phyloP scores from a whole-genome alignment of 64 coral and sea anemone genomes.

The Stichodactyla helianthus region DNA sequence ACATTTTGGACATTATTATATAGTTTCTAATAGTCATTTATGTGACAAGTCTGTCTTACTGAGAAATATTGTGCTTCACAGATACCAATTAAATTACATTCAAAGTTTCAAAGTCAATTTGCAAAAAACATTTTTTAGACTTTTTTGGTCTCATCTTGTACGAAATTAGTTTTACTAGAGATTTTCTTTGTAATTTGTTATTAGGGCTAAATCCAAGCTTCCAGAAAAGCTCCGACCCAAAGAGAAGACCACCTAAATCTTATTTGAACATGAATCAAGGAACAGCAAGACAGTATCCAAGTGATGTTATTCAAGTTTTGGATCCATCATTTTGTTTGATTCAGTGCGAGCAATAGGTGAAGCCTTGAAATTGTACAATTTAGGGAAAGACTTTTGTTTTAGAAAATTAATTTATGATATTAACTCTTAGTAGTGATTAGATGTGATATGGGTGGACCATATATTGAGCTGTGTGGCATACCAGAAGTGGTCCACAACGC shows the following conservation, averaged over 20 bases:
- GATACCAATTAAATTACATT: too few relatives aligned
- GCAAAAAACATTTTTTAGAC: too few relatives aligned
- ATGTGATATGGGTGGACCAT: not conserved
- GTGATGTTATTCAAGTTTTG: conserved; percentile 9
- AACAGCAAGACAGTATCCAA: not conserved
- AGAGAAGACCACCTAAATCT: conserved; percentile 24
- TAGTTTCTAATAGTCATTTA: too few relatives aligned
- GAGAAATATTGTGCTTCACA: too few relatives aligned
- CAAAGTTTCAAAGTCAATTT: too few relatives aligned
- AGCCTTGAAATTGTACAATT: not conserved
- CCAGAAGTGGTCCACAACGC: not conserved
- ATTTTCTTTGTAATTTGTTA: not conserved
- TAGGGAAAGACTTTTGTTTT: conserved; percentile 12
- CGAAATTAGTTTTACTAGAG: not conserved
- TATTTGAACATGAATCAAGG: not conserved
- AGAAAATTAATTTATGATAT: not conserved
- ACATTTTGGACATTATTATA: too few relatives aligned
- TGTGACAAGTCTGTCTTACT: too few relatives aligned
- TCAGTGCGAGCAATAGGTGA: not conserved
- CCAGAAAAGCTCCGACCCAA: conserved; percentile 56
- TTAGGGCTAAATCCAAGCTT: conserved; percentile 70
- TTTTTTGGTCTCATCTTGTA: not conserved
- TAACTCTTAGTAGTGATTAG: not conserved
- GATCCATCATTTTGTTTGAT: conserved; percentile 5
- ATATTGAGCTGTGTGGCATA: not conserved